These are phyloP conservation scores for Stichodactyla helianthus DNA, from an alignment of 64 coral and sea anemone genomes.

Conservation along the genomic window DNA sequence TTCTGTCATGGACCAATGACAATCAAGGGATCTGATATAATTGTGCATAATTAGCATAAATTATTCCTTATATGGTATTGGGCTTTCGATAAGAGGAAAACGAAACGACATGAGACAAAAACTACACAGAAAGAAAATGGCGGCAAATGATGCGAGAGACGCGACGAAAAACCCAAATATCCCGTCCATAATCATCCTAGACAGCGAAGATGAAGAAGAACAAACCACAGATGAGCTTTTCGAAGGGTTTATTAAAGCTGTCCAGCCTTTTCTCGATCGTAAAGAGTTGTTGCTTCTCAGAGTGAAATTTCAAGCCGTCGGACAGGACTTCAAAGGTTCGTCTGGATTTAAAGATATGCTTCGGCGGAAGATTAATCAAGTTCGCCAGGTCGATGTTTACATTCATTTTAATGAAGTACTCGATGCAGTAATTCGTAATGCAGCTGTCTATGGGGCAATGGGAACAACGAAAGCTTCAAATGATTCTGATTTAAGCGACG, in stretches of 20 bases:
- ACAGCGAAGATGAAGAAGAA: conserved; percentile 72
- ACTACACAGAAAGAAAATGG: conserved; percentile 31
- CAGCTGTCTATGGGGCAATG: neutral
- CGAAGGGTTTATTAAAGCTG: conserved; percentile 45
- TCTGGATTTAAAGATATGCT: conserved; percentile 55
- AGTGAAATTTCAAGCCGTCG: conserved; percentile 53
- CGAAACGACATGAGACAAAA: neutral
- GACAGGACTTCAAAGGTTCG: conserved; percentile 52
- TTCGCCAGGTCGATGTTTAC: conserved; percentile 46
- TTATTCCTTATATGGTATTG: conserved; percentile 31
- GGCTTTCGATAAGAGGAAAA: neutral
- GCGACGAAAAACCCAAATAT: neutral
- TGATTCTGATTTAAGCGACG: neutral
- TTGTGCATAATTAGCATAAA: conserved; percentile 10
- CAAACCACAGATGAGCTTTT: conserved; percentile 65
- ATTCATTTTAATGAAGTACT: conserved; percentile 47
- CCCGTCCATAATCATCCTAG: conserved; percentile 26
- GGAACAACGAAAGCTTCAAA: neutral
- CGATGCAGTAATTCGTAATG: neutral
- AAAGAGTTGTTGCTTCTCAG: conserved; percentile 51
- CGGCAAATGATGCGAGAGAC: neutral
- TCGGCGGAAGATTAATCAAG: conserved; percentile 22
- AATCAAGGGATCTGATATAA: neutral
- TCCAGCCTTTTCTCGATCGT: conserved; percentile 44
- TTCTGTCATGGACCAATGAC: neutral